Evolutionary conservation across 37 sponge, comb jelly and placozoan species (phyloP).

Genomic region (Diacarnus erythraeanus): DNA sequence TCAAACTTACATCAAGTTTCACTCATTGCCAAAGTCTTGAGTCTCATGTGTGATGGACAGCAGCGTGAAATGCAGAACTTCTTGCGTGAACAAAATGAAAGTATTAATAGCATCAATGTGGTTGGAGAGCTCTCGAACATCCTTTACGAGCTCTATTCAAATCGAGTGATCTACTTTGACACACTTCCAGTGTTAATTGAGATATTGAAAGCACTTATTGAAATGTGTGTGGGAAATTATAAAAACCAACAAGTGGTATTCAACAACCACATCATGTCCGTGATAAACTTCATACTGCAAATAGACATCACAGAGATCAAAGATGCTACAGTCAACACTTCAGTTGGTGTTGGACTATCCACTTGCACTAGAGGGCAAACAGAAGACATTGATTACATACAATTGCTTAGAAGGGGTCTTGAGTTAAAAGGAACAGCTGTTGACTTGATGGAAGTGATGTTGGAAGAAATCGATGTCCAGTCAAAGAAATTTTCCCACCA

Average conservation of each 20-base stretch:
- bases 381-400: background rate
- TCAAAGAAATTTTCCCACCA: constrained; percentile 27
- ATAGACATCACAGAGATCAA: constrained; percentile 4
- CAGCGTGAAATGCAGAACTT: constrained; percentile 59
- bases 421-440: constrained; percentile 51
- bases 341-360: background rate
- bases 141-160: constrained; percentile 56
- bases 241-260: constrained; percentile 67
- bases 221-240: constrained; percentile 73
- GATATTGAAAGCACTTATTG: constrained; percentile 62
- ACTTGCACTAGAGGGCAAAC: background rate
- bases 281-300: constrained; percentile 59
- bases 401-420: background rate
- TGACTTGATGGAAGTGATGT: constrained; percentile 57
- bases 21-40: constrained; percentile 60
- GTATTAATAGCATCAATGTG: constrained; percentile 64
- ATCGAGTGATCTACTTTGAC: constrained; percentile 41
- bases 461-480: constrained; percentile 47
- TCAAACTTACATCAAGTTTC: too few species aligned
- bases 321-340: background rate
- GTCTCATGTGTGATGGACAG: constrained; percentile 84
- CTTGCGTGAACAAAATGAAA: constrained; percentile 68
- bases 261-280: constrained; percentile 63
- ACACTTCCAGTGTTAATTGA: constrained; percentile 65
- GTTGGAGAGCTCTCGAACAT: constrained; percentile 57